Conservation (phyloP, 2,888 invertebrate genomes). For the Myopa testacea region DNA sequence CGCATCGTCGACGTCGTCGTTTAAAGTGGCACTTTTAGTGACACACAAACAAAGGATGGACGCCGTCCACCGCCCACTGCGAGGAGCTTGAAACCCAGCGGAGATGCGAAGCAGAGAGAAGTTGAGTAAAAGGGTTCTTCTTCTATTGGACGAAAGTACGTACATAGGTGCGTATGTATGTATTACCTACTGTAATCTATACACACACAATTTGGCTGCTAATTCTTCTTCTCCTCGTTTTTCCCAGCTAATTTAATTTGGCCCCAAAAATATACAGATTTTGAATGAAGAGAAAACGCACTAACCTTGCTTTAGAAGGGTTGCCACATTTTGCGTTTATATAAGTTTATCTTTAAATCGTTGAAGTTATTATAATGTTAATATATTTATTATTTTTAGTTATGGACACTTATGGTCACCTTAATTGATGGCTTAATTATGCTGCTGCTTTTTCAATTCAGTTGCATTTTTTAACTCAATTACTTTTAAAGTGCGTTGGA, state of each 20-base stretch:
- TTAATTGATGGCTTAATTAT: background rate
- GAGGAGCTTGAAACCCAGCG: background rate
- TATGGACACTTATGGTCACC: background rate
- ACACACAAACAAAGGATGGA: constrained; percentile 6
- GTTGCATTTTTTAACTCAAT: no score
- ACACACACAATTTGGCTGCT: constrained; percentile 16
- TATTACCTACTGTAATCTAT: background rate
- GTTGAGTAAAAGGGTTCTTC: background rate
- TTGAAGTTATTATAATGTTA: background rate
- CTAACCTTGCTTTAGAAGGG: constrained; percentile 13
- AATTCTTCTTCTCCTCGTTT: background rate
- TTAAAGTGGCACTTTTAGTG: constrained; percentile 20
- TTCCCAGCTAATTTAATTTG: constrained; percentile 30
- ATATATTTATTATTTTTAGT: background rate
- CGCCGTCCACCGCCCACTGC: background rate
- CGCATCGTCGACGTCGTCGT: background rate
- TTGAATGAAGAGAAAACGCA: background rate
- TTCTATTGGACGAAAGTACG: background rate
- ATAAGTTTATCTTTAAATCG: background rate
- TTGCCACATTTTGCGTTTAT: constrained; percentile 24
- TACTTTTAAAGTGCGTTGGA: no score
- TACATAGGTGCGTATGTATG: background rate
- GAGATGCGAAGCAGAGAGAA: no score
- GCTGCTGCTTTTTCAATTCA: no score
- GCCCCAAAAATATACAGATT: constrained; percentile 1